phyloP scores from a whole-genome alignment of 2,113 vertebrate species.

The Loxodonta africana region DNA sequence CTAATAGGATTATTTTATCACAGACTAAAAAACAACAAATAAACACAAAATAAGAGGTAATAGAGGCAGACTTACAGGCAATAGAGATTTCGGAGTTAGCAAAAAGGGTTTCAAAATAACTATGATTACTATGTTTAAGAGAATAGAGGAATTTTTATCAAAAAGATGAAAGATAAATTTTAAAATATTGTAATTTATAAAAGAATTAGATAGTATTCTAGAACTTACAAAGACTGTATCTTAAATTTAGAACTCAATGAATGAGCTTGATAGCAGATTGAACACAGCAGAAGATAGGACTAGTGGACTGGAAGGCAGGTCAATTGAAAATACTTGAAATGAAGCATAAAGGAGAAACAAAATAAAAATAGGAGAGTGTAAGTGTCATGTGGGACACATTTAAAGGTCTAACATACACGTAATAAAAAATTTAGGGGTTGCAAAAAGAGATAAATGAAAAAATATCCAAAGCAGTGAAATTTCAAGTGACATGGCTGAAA shows the following conservation, averaged over 20 bases:
- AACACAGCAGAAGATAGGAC: neutral
- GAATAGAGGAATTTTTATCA: neutral
- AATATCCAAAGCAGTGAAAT: neutral
- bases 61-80: no score
- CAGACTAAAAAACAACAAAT: neutral
- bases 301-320: neutral
- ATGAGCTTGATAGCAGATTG: neutral
- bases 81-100: neutral
- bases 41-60: no score
- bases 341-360: neutral
- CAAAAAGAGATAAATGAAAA: neutral
- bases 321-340: neutral
- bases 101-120: neutral
- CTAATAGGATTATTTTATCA: no score
- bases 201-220: neutral
- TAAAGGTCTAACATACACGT: neutral
- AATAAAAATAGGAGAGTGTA: neutral
- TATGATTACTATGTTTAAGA: neutral
- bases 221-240: neutral
- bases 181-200: neutral
- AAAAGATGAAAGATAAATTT: neutral
- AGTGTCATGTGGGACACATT: neutral
- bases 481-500: neutral
- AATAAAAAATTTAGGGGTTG: neutral
- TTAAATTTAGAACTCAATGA: no score